These are phyloP conservation scores for Cetoscarus ocellatus DNA, from an alignment of 2,797 vertebrate genomes.

Conservation along the genomic window DNA sequence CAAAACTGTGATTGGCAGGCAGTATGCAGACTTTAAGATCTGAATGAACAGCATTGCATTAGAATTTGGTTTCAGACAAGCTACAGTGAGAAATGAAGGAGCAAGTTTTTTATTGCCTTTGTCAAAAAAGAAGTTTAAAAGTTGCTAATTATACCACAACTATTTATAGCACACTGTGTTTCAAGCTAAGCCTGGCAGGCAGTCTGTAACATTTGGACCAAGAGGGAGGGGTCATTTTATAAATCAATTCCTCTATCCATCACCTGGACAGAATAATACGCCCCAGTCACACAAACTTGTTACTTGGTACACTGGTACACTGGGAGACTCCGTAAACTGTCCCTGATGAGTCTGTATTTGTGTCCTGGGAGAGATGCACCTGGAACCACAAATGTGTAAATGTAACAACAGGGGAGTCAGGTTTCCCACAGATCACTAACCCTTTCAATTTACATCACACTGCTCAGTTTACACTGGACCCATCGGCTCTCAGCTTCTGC, in stretches of 20 bases:
- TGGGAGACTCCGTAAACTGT: conserved; percentile 15
- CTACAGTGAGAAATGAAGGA: too few relatives aligned
- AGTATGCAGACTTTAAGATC: too few relatives aligned
- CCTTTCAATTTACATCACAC: conserved; percentile 73
- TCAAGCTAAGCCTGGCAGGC: background rate
- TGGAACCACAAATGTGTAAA: conserved; percentile 54
- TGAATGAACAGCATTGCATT: too few relatives aligned
- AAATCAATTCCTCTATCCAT: background rate
- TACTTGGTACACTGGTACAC: conserved; percentile 1
- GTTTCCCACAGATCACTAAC: conserved; percentile 73
- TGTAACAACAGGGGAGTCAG: conserved; percentile 52
- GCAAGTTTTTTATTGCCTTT: too few relatives aligned
- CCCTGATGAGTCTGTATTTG: conserved; percentile 23
- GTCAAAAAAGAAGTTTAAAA: too few relatives aligned
- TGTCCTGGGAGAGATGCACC: conserved; percentile 37
- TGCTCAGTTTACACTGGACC: conserved; percentile 66
- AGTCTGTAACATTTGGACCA: background rate
- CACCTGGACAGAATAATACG: background rate
- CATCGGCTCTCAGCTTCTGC: conserved; percentile 31
- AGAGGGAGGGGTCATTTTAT: background rate
- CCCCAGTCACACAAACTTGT: background rate
- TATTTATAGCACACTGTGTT: background rate
- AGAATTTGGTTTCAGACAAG: too few relatives aligned
- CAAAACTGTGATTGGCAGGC: too few relatives aligned
- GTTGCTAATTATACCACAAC: too few relatives aligned